These are phyloP conservation scores for Nilaparvata lugens DNA, from an alignment of 1,140 invertebrate species.

Conservation along the genomic window DNA sequence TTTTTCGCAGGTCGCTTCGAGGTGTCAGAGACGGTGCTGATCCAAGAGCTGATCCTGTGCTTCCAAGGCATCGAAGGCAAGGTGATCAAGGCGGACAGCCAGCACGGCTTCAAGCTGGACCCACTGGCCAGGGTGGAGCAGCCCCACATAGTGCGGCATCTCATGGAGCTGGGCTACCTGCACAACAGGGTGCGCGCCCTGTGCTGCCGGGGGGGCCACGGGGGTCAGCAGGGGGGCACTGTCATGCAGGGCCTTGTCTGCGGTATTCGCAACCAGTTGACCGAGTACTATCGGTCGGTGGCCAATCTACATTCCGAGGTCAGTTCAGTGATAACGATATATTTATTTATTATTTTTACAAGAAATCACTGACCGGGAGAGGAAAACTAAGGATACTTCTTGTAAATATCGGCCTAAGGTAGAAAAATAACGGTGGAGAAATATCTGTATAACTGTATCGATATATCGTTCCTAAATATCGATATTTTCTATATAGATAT, in stretches of 20 bases:
- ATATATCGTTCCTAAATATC: too few species aligned
- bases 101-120: constrained; percentile 58
- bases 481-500: too few species aligned
- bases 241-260: constrained; percentile 80
- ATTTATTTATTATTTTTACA: constrained; percentile 6
- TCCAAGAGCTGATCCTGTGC: constrained; percentile 69
- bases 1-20: constrained; percentile 14
- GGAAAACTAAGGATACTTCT: too few species aligned
- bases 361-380: too few species aligned
- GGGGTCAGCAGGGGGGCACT: constrained; percentile 57
- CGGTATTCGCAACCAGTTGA: constrained; percentile 74
- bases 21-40: constrained; percentile 42
- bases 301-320: constrained; percentile 59
- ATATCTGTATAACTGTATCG: too few species aligned
- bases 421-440: too few species aligned
- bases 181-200: constrained; percentile 67
- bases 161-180: constrained; percentile 80
- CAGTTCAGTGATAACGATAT: too few species aligned
- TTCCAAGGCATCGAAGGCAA: constrained; percentile 76
- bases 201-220: constrained; percentile 46
- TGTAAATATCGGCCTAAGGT: constrained; percentile 13
- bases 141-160: constrained; percentile 34
- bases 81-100: constrained; percentile 55
- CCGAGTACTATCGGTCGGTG: constrained; percentile 78
- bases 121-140: constrained; percentile 26